These are phyloP conservation scores for Drosophila pandora DNA, from an alignment of 1,140 invertebrate species.

Conservation along the genomic window DNA sequence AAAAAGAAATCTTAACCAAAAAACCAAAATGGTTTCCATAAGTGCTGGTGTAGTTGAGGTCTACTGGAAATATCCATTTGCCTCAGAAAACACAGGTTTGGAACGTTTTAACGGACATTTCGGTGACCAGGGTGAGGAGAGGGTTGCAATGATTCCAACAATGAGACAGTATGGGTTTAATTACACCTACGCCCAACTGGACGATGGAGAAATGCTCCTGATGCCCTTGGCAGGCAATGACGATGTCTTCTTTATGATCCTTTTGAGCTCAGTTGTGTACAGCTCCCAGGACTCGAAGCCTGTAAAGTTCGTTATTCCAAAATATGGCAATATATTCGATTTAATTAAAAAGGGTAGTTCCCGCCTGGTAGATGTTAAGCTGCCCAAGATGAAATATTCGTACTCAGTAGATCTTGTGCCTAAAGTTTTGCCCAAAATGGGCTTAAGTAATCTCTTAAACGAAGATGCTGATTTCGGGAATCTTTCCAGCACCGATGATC, in stretches of 20 bases:
- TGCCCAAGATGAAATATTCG: not conserved
- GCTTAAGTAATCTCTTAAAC: not conserved
- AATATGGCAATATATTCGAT: not conserved
- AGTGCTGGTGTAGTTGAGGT: not conserved
- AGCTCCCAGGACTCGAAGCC: not conserved
- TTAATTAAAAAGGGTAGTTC: not conserved
- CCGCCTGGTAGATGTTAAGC: not conserved
- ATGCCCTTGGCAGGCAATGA: not conserved
- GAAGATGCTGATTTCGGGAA: not conserved
- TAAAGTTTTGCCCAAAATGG: not conserved
- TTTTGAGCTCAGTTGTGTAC: not conserved
- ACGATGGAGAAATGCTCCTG: not conserved
- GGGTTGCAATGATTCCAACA: not conserved
- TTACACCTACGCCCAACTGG: not conserved
- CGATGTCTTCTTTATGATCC: not conserved
- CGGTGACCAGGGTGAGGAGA: not conserved
- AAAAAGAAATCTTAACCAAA: not conserved
- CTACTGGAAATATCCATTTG: not conserved
- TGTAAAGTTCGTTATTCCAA: not conserved
- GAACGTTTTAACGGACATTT: not conserved
- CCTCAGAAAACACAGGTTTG: not conserved
- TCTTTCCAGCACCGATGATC: not conserved
- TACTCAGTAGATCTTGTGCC: not conserved
- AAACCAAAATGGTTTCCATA: not conserved
- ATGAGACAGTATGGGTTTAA: not conserved